A percentile compares a stretch with the other conserved stretches of the same genome.
Conservation (phyloP, 92 coral and sea anemone genomes). For the Parazoanthus darwini region DNA sequence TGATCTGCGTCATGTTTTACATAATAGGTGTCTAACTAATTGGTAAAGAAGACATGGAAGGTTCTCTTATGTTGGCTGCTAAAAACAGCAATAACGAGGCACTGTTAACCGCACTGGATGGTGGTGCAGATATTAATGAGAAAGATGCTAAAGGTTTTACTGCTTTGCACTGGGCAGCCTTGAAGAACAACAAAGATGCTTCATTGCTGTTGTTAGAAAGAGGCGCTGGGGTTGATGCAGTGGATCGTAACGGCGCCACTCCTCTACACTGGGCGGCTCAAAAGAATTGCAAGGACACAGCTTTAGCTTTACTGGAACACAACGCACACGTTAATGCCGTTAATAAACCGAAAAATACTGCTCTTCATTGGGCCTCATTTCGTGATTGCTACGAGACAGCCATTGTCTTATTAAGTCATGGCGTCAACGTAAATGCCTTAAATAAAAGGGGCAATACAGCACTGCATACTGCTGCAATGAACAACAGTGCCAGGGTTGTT, state of each 20-base stretch:
- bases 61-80: background rate
- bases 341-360: background rate
- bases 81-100: background rate
- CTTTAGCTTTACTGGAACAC: background rate
- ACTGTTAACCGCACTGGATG: background rate
- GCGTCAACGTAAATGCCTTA: background rate
- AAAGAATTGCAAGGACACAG: background rate
- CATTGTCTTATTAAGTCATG: background rate
- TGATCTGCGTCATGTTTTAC: background rate
- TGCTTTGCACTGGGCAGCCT: constrained; percentile 10
- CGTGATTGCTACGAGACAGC: background rate
- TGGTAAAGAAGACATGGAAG: background rate
- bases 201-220: background rate
- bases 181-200: background rate
- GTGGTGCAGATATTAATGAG: background rate
- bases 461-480: constrained; percentile 2
- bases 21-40: background rate
- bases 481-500: background rate
- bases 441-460: background rate
- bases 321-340: background rate
- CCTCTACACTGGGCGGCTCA: constrained; percentile 18
- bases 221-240: background rate
- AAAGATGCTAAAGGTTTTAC: background rate
- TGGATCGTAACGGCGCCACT: background rate
- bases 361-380: constrained; percentile 18